Conservation (phyloP, 2,113 vertebrate species). For the Cygnus buccinator region DNA sequence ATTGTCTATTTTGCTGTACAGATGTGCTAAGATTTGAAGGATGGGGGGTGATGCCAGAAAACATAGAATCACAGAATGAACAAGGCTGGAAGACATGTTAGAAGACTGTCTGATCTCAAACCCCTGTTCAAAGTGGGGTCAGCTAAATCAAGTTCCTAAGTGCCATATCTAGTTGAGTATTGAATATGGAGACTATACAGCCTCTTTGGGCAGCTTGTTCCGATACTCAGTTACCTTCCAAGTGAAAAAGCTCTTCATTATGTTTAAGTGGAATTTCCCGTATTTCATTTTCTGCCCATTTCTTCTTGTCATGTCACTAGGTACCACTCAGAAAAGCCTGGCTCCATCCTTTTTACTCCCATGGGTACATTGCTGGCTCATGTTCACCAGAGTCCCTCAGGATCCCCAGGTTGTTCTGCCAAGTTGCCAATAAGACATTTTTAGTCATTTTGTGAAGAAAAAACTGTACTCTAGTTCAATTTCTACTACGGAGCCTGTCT, state of each 20-base stretch:
- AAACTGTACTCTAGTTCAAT: no score
- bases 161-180: neutral
- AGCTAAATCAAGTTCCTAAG: neutral
- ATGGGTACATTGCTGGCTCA: no score
- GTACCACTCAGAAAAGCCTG: neutral
- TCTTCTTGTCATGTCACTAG: neutral
- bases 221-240: neutral
- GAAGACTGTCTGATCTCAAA: neutral
- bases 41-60: neutral
- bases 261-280: neutral
- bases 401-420: neutral
- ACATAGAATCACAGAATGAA: neutral
- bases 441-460: no score
- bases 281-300: neutral
- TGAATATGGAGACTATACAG: neutral
- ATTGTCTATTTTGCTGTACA: neutral
- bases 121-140: neutral
- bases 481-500: no score
- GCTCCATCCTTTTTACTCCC: neutral
- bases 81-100: neutral
- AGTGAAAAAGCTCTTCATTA: neutral
- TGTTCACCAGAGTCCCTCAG: neutral
- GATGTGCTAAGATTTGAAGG: neutral
- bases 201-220: neutral
- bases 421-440: neutral